Conservation (phyloP, 1,140 invertebrate species). For the Trissolcus basalis region DNA sequence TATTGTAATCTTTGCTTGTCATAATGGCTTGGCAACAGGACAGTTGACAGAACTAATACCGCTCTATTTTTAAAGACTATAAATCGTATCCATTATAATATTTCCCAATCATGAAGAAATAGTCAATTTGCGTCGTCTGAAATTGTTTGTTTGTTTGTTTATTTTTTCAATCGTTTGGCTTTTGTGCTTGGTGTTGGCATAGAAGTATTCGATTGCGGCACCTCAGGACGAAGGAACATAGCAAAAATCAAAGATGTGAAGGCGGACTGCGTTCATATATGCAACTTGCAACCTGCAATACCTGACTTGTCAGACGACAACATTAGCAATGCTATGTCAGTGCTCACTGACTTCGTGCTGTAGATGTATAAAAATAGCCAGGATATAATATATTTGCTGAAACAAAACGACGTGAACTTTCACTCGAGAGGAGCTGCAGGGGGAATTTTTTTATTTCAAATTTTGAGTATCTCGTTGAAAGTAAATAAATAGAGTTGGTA, state of each 20-base stretch:
- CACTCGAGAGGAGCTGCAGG: background rate
- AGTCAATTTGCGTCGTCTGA: background rate
- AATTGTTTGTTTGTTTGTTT: background rate
- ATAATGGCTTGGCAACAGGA: conserved; percentile 18
- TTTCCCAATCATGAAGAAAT: conserved; percentile 15
- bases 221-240: conserved; percentile 7
- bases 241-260: conserved; percentile 37
- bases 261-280: conserved; percentile 39
- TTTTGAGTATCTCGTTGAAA: too few relatives aligned
- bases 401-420: conserved; percentile 16
- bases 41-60: conserved; percentile 14
- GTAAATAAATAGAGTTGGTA: too few relatives aligned
- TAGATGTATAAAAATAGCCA: conserved; percentile 55
- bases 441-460: too few relatives aligned
- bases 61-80: conserved; percentile 21
- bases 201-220: too few relatives aligned
- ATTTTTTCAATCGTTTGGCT: background rate
- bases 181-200: background rate
- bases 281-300: conserved; percentile 62
- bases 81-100: conserved; percentile 4
- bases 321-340: conserved; percentile 64
- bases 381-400: conserved; percentile 49
- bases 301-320: conserved; percentile 66
- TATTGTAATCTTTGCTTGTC: conserved; percentile 14
- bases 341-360: conserved; percentile 46